Evolutionary conservation across 2,113 vertebrate genomes (phyloP).

Genomic region (Lethenteron reissneri): DNA sequence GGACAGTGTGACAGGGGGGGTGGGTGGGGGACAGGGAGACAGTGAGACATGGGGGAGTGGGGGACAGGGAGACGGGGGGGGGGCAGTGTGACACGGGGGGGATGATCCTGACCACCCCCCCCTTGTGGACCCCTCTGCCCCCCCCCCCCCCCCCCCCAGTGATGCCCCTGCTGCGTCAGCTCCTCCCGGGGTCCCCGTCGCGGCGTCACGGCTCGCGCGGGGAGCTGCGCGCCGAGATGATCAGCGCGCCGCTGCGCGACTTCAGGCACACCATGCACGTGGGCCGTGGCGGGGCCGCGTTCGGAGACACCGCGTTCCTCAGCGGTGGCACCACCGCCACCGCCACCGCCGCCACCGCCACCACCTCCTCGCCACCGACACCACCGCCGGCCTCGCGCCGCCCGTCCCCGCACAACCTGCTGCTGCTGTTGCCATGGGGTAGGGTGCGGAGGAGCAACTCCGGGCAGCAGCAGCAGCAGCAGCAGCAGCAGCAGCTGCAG

Average conservation of each 20-base stretch:
- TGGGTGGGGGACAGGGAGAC: no score
- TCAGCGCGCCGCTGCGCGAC: slow-evolving; percentile 51
- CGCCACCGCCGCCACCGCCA: slow-evolving; percentile 25
- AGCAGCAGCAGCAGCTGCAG: neutral
- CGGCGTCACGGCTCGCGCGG: neutral
- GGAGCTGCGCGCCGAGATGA: slow-evolving; percentile 33
- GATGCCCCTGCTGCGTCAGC: neutral
- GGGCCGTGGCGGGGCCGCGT: slow-evolving; percentile 50
- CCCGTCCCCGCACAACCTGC: neutral
- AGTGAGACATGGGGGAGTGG: no score
- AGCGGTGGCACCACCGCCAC: slow-evolving; percentile 29
- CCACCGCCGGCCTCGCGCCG: slow-evolving; percentile 21
- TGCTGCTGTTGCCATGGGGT: neutral
- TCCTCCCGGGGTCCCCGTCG: neutral
- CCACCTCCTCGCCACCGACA: slow-evolving; percentile 35
- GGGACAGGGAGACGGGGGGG: no score
- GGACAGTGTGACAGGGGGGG: no score
- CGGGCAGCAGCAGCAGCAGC: neutral
- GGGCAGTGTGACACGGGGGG: no score
- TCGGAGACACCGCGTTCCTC: slow-evolving; percentile 63
- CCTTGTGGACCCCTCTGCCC: no score
- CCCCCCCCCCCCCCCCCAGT: no score
- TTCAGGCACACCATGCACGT: slow-evolving; percentile 71
- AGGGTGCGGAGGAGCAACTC: neutral
- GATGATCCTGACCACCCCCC: no score